A percentile compares a stretch with the other conserved stretches of the same genome.
Evolutionary conservation across 2,113 vertebrate genomes (phyloP).

Genomic region (Oplegnathus fasciatus): DNA sequence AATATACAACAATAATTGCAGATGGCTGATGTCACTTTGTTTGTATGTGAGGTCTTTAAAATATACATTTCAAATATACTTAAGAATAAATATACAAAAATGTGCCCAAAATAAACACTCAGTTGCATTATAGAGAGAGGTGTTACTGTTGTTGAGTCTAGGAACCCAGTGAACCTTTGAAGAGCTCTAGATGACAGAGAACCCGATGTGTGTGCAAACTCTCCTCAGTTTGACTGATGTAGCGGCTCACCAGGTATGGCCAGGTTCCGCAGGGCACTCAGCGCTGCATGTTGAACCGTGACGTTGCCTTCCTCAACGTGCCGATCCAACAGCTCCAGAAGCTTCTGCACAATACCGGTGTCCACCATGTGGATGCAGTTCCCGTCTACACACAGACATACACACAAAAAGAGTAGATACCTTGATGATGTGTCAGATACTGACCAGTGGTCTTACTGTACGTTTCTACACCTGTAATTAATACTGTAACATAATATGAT

Average conservation of each 20-base stretch:
- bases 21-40: too few species aligned
- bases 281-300: conserved; percentile 95
- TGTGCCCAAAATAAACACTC: too few species aligned
- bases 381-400: conserved; percentile 85
- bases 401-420: not conserved
- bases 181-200: not conserved
- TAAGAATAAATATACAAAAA: too few species aligned
- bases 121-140: too few species aligned
- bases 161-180: not conserved
- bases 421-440: not conserved
- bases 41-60: too few species aligned
- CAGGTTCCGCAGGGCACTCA: conserved; percentile 96
- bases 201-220: not conserved
- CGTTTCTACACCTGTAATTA: not conserved
- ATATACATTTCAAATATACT: too few species aligned
- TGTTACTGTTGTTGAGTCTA: too few species aligned
- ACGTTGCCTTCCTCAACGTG: conserved; percentile 97
- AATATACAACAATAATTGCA: too few species aligned
- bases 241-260: conserved; percentile 92
- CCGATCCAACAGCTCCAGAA: conserved; percentile 93
- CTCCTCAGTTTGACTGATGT: not conserved
- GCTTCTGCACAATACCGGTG: conserved; percentile 95
- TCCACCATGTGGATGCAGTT: conserved; percentile 99
- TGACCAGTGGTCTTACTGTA: not conserved
- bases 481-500: too few species aligned